Evolutionary conservation across 2,113 vertebrate species (phyloP).

Genomic region (Melanostigma gelatinosum): DNA sequence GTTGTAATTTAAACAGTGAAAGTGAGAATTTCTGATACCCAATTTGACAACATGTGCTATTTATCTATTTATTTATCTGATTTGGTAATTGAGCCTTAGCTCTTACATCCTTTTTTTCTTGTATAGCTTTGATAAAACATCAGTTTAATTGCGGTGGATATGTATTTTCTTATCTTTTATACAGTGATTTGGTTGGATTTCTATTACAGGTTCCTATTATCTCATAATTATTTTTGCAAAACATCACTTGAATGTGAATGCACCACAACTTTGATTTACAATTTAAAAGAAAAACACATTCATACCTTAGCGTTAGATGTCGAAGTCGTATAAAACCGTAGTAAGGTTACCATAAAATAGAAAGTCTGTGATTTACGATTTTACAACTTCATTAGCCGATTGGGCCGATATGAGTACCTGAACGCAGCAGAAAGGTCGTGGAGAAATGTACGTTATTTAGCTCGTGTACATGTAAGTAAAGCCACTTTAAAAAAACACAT

Average conservation of each 20-base stretch:
- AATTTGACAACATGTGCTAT: constrained; percentile 13
- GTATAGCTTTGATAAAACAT: background rate
- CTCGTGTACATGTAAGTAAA: no score
- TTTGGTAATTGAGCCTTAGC: background rate
- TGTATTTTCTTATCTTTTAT: constrained; percentile 13
- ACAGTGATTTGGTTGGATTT: constrained; percentile 17
- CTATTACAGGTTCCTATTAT: constrained; percentile 1
- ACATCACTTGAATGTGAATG: background rate
- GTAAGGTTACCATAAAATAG: background rate
- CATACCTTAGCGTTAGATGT: background rate
- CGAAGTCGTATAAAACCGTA: background rate
- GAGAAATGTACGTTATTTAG: no score
- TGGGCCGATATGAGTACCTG: background rate
- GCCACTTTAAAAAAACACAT: fast-evolving
- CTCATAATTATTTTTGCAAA: background rate
- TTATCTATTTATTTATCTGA: constrained; percentile 15
- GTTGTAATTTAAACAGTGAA: constrained; percentile 29
- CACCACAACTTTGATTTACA: background rate
- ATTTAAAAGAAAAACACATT: background rate
- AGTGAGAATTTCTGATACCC: constrained; percentile 28
- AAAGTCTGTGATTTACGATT: constrained; percentile 11
- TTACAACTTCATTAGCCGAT: background rate
- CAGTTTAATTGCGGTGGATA: background rate
- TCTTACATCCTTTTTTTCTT: background rate
- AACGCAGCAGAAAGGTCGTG: background rate